These are phyloP conservation scores for Isurus oxyrinchus DNA, from an alignment of 2,113 vertebrate species.

Conservation along the genomic window DNA sequence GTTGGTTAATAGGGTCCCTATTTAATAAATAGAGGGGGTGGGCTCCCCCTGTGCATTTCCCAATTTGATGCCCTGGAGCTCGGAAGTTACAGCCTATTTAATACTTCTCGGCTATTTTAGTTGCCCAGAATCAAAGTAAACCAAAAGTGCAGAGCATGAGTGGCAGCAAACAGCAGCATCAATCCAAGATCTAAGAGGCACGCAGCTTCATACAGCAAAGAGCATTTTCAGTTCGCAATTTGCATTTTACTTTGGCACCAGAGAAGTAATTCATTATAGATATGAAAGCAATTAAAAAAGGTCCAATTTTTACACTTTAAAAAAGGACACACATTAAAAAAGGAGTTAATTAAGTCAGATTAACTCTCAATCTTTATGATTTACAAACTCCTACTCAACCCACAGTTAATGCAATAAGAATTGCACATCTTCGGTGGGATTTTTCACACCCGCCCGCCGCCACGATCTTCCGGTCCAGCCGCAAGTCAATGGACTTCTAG, in stretches of 20 bases:
- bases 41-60: too few relatives aligned
- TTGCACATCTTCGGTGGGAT: background rate
- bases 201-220: background rate
- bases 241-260: background rate
- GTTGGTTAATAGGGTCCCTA: too few relatives aligned
- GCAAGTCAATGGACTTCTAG: too few relatives aligned
- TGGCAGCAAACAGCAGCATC: background rate
- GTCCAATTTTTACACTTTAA: background rate
- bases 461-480: too few relatives aligned
- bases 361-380: background rate
- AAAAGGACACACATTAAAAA: background rate
- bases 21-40: background rate
- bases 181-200: background rate
- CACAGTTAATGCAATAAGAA: background rate
- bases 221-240: background rate
- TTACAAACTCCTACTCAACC: background rate
- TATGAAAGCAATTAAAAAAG: background rate
- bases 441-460: too few relatives aligned
- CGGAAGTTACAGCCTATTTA: too few relatives aligned
- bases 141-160: too few relatives aligned
- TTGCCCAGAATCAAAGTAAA: background rate
- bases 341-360: background rate
- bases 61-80: too few relatives aligned
- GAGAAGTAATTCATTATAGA: background rate
- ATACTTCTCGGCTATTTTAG: background rate